Evolutionary conservation across 2,888 invertebrate genomes (phyloP), one percentile per base, ranked within the genome.

Genomic region (Lithophane socia): DNA sequence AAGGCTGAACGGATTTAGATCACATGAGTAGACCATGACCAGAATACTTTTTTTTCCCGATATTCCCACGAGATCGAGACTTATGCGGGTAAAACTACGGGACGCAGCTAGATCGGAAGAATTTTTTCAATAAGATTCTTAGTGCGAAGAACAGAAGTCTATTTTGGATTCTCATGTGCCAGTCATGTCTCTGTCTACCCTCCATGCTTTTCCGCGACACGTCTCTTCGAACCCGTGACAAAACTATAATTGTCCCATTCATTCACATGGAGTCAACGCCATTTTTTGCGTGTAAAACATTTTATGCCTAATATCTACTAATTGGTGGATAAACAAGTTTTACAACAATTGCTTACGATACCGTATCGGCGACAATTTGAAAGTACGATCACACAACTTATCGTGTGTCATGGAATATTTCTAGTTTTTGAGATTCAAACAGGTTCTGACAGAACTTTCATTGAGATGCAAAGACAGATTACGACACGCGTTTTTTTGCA

Each of bases 351-450:
- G 83, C 83, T 83, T 52, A 77, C 63, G 68, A 80, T 72, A 73
- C 60, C 87, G 87, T 86, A 80, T 65, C 87, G 85, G 88, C 85
- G 87, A 87, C 88, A 86, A 88, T 88, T 86, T 85, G 88, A 87
- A 87, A 88, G 87, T 84, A 79, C 73, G 75, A 81, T 75, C 86
- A 85, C 80, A 86, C 71, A 71, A 72, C 42, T 56, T 84, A 61
- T 80, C 88, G 77, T 88, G 86, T 87, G 77, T 87, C 88, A 80
- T 84, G 82, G 84, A 82, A 86, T 88, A 80, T 86, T 86, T 80
- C 52, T 16, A 74, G 69, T 63, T 83, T 81, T 37, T 74, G 13
- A 29, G 8, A 37, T 65, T 7, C 18, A n/a, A 86, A 87, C 86
- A 66, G 73, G 88, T 88, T 86, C 77, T 73, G 16, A 42, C 37